Base-by-base conservation (phyloP, 2,888 invertebrate genomes). In the Crossocerus cetratus region DNA sequence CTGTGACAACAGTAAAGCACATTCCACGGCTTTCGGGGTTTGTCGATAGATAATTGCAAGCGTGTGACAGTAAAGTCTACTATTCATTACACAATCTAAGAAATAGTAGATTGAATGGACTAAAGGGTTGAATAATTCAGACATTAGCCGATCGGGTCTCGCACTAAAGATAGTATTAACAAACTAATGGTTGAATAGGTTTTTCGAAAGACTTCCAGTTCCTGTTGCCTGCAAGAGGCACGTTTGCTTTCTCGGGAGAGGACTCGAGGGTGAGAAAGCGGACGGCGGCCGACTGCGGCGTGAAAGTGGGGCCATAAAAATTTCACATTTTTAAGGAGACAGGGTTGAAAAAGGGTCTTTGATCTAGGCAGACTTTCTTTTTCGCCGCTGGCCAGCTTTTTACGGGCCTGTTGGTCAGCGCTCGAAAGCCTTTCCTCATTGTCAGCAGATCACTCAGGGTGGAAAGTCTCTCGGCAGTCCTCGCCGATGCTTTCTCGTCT, bases 261-360 rank as follows among this genome's bases (percentile, higher is more conserved):
- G 44, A 32, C 5, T 32, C 1, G 16, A 57, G 21, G 16, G 69
- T 16, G 21, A 49, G 67, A 65, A 70, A 77, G 59, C 70, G 43
- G 61, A 53, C 53, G 55, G 45, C 65, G 23, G 65, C 8, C 32
- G 22, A 49, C 64, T 60, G 23, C 49, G 64, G 62, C 65, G 76
- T 64, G 72, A 70, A 73, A 69, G 72, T 68, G 77, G n/a, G 80
- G 82, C 67, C 86, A 78, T 87, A 88, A 89, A 88, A 86, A 83
- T 85, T 87, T 84, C 86, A 83, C 84, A 81, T 85, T 87, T 86
- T 73, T 69, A 67, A 72, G 68, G 72, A 70, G 72, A 78, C 70
- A 66, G 73, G 74, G 72, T 82, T 78, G 74, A 66, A 75, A 66
- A 75, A 82, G 80, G 82, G 77, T 74, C 76, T 80, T 75, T 72